Conservation (phyloP, 2,113 vertebrate species). For the Tonatia bakeri region DNA sequence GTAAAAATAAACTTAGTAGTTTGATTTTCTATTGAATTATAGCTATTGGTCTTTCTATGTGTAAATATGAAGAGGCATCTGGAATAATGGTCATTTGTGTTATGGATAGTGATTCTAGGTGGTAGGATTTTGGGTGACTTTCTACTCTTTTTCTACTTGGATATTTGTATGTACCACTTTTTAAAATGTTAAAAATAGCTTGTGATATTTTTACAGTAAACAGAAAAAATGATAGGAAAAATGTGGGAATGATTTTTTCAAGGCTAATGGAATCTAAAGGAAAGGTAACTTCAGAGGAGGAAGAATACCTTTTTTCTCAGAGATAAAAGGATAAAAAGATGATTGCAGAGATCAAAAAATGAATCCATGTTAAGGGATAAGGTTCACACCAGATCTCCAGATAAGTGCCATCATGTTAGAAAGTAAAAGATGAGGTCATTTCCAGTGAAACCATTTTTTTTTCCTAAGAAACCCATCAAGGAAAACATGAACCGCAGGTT, state of each 20-base stretch:
- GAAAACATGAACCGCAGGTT: neutral
- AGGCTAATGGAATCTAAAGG: neutral
- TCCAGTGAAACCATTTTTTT: constrained; percentile 21
- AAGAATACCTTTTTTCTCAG: neutral
- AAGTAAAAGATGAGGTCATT: constrained; percentile 30
- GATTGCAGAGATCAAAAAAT: neutral
- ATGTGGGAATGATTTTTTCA: constrained; percentile 24
- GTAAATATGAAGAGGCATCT: neutral
- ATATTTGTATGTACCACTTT: neutral
- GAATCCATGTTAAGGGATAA: neutral
- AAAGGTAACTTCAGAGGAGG: neutral
- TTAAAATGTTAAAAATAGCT: neutral
- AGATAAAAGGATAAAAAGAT: constrained; percentile 46
- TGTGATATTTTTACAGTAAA: neutral
- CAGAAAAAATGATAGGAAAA: neutral
- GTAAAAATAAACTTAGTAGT: neutral
- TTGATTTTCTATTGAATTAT: neutral
- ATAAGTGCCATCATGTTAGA: neutral
- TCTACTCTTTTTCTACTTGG: neutral
- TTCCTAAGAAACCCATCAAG: neutral
- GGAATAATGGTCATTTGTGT: neutral
- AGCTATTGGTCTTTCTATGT: neutral
- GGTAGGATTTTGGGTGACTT: neutral
- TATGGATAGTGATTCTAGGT: neutral
- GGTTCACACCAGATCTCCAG: constrained; percentile 21